phyloP scores from a whole-genome alignment of 2,888 invertebrate genomes.

The Balanococcus diminutus region DNA sequence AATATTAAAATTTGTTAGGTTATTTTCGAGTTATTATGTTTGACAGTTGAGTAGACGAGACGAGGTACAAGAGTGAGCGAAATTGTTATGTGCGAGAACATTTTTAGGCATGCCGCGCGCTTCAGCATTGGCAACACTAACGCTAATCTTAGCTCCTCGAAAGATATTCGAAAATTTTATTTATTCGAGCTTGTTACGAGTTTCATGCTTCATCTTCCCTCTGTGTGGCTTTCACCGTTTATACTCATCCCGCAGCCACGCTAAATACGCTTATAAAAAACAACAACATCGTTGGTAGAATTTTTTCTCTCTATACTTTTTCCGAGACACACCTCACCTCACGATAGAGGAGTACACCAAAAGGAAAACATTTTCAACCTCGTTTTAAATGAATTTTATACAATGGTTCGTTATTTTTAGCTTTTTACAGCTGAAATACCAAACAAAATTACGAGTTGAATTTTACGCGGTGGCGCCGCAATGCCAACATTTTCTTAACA shows the following conservation, averaged over 20 bases:
- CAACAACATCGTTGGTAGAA: background rate
- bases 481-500: slow-evolving; percentile 16
- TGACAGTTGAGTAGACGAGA: background rate
- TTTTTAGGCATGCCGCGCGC: background rate
- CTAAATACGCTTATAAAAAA: slow-evolving; percentile 7
- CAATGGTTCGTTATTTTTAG: slow-evolving; percentile 25
- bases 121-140: background rate
- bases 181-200: slow-evolving; percentile 10
- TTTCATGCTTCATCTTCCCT: no score
- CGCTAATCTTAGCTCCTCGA: slow-evolving; percentile 23
- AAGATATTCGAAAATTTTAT: slow-evolving; percentile 26
- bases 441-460: slow-evolving; percentile 12
- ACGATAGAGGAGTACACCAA: background rate
- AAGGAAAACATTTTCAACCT: background rate
- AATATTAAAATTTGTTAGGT: slow-evolving; percentile 29
- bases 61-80: background rate
- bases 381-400: slow-evolving; percentile 12
- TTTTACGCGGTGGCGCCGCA: slow-evolving; percentile 8
- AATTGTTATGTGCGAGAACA: slow-evolving; percentile 9
- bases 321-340: background rate
- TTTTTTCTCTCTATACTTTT: background rate
- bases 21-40: slow-evolving; percentile 21
- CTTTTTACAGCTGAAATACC: slow-evolving; percentile 16
- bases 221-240: no score
- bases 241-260: background rate